A percentile compares a stretch with the other conserved stretches of the same genome.
Conservation (phyloP, 2,113 vertebrate species). For the Hylia prasina region DNA sequence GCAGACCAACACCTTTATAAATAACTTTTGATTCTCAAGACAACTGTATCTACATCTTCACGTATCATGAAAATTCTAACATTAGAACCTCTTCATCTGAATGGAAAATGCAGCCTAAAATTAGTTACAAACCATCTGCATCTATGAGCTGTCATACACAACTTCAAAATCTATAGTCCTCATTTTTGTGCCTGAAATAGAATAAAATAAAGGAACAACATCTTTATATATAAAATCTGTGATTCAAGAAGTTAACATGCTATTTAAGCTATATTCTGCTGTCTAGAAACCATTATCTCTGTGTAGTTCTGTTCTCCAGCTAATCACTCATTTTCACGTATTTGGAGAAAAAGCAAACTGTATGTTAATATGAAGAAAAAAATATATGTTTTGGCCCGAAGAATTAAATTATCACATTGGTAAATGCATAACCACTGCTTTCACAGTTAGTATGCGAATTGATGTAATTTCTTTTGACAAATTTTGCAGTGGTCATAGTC, state of each 20-base stretch:
- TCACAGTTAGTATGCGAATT: background rate
- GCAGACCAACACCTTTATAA: background rate
- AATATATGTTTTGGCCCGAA: background rate
- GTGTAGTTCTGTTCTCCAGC: background rate
- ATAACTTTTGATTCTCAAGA: background rate
- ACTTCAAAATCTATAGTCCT: background rate
- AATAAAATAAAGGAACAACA: background rate
- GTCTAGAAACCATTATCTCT: background rate
- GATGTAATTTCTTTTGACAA: background rate
- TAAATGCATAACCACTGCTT: background rate
- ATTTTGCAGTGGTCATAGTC: background rate
- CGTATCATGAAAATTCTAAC: background rate
- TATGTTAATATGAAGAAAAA: background rate
- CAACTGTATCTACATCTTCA: background rate
- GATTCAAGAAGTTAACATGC: background rate
- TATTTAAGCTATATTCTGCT: background rate
- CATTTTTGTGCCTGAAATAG: background rate
- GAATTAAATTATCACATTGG: background rate
- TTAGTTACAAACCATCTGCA: background rate
- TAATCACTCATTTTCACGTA: background rate
- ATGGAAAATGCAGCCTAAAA: conserved; percentile 3
- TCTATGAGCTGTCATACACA: background rate
- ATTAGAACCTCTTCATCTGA: conserved; percentile 28
- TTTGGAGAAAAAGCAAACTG: background rate
- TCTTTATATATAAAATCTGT: background rate